Evolutionary conservation across 1,140 invertebrate species (phyloP), one percentile per base, ranked within the genome.

Genomic region (Bombus waltoni): DNA sequence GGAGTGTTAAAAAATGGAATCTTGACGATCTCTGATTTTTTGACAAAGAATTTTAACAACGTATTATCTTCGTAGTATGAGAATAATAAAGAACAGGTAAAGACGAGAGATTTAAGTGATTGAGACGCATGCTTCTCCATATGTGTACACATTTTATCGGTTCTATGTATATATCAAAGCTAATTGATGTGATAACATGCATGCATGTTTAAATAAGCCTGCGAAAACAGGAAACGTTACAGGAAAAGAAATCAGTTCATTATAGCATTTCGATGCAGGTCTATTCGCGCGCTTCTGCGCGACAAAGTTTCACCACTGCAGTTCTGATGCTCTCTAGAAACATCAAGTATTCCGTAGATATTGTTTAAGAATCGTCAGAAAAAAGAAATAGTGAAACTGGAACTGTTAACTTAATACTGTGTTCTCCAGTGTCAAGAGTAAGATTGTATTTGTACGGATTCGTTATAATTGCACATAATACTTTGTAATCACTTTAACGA

Each of bases 111-210:
- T 25, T 38, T 35, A 15, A 22, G 4, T 42, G n/a, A 82, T 28
- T 44, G 22, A 47, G 53, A 87, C 72, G 76, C 74, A 40, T 44
- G 75, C 44, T 70, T 62, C 32, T 70, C 47, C 71, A 22, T 66
- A 72, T 38, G 53, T 81, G 47, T 74, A 72, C 68, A 68, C 44
- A 22, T 59, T 42, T 83, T 88, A 87, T 89, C 87, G 79, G 73
- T 65, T 78, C 40, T 73, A 66, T 74, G 32, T 88, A 86, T 91
- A 83, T 71, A 92, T 91, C 89, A 82, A 88, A 90, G 89, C 85
- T 91, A 93, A 93, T 92, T 90, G 81, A 57, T 11, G 57, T 44
- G 89, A 90, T 91, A 88, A 90, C 44, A 62, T 75, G 53, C 28
- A 84, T 70, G 77, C 22, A 87, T 71, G 68, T 32, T 62, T 66